Conservation (phyloP, 1,140 invertebrate species). For the Scaptomyza pallida region DNA sequence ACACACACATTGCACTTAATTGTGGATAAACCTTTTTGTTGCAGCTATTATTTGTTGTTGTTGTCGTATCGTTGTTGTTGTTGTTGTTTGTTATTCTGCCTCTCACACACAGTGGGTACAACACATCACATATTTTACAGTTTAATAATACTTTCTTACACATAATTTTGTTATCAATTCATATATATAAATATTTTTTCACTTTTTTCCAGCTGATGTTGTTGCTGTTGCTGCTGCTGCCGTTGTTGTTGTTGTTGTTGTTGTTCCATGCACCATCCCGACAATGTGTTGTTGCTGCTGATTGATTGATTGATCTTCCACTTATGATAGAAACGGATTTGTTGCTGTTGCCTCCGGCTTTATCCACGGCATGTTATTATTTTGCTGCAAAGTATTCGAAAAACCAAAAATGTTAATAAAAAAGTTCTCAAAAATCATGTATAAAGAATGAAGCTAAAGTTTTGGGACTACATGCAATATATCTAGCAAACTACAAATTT, state of each 20-base stretch:
- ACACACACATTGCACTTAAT: constrained; percentile 38
- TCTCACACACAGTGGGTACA: constrained; percentile 26
- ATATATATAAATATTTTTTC: constrained; percentile 57
- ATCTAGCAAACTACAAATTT: constrained; percentile 31
- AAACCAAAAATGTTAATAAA: constrained; percentile 17
- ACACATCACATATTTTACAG: constrained; percentile 79
- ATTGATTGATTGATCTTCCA: constrained; percentile 22
- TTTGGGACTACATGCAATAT: constrained; percentile 45
- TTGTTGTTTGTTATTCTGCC: constrained; percentile 23
- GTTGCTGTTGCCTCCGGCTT: constrained; percentile 81
- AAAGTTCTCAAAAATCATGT: background rate
- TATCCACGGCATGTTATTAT: constrained; percentile 83
- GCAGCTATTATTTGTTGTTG: background rate
- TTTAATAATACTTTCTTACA: constrained; percentile 82
- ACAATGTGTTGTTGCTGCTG: constrained; percentile 33
- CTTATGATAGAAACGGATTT: constrained; percentile 84
- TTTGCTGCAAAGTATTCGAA: constrained; percentile 64
- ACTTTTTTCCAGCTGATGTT: constrained; percentile 25
- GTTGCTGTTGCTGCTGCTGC: constrained; percentile 25
- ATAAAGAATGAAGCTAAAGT: constrained; percentile 7
- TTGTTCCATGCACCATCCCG: constrained; percentile 27
- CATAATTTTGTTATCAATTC: constrained; percentile 72
- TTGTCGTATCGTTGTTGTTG: constrained; percentile 13
- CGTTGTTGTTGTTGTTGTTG: constrained; percentile 9
- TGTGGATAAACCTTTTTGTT: constrained; percentile 17